Evolutionary conservation across 2,888 invertebrate genomes (phyloP).

Genomic region (Alcis repandata): DNA sequence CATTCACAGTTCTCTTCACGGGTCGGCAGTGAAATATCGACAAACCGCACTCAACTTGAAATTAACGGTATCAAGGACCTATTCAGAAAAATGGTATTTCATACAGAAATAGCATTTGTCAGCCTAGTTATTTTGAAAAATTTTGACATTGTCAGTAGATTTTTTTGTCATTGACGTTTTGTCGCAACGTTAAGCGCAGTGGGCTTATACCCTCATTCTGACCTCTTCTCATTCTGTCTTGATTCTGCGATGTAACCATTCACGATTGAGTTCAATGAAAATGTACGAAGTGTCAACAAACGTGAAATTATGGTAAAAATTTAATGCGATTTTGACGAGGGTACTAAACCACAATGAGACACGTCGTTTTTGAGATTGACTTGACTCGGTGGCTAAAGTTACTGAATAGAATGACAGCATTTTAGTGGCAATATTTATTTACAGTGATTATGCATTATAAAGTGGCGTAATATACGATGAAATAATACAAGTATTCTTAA

Average conservation of each 20-base stretch:
- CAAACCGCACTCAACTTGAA: too few relatives aligned
- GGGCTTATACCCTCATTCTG: constrained; percentile 57
- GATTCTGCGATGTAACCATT: constrained; percentile 59
- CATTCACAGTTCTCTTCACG: too few relatives aligned
- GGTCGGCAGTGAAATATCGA: too few relatives aligned
- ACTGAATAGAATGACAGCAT: neutral
- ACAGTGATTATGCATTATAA: neutral
- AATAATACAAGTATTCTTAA: too few relatives aligned
- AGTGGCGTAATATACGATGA: too few relatives aligned
- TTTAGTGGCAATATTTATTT: constrained; percentile 42
- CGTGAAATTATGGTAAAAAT: constrained; percentile 41
- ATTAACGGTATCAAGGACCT: too few relatives aligned
- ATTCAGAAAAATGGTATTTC: too few relatives aligned
- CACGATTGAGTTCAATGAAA: constrained; percentile 51
- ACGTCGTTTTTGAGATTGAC: constrained; percentile 28
- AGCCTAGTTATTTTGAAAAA: too few relatives aligned
- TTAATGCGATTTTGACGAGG: constrained; percentile 41
- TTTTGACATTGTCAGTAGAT: too few relatives aligned
- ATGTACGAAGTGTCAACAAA: constrained; percentile 45
- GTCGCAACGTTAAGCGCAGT: neutral
- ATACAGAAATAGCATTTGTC: too few relatives aligned
- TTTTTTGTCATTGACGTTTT: too few relatives aligned
- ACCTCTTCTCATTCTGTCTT: constrained; percentile 64
- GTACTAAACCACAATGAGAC: constrained; percentile 29
- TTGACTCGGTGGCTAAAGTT: neutral